phyloP scores from a whole-genome alignment of 2,797 vertebrate species.

The Borostomias antarcticus region DNA sequence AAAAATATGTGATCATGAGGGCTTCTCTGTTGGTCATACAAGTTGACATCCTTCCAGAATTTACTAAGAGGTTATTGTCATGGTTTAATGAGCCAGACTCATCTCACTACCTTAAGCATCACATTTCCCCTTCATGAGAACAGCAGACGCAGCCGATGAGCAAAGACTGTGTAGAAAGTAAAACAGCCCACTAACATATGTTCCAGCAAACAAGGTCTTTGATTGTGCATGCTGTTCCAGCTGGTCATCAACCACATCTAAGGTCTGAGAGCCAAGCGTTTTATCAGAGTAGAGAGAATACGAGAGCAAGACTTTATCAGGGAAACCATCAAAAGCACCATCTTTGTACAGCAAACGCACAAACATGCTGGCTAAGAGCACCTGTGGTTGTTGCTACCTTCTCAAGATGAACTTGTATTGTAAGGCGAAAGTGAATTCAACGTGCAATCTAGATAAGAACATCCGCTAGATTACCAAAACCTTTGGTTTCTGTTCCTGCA shows the following conservation, averaged over 20 bases:
- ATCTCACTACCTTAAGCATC: not conserved
- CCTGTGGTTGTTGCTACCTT: no score
- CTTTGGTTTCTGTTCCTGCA: conserved; percentile 61
- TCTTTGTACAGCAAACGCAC: not conserved
- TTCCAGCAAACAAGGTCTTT: not conserved
- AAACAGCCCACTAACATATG: not conserved
- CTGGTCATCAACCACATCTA: conserved; percentile 6
- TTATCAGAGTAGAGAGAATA: not conserved
- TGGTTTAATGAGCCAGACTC: not conserved
- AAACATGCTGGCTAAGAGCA: not conserved
- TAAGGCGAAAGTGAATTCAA: no score
- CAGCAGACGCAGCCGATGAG: not conserved
- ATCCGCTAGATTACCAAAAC: not conserved
- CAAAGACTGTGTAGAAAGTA: not conserved
- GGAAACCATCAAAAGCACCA: not conserved
- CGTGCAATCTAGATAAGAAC: no score
- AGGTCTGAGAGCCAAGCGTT: not conserved
- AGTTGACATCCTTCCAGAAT: not conserved
- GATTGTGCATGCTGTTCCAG: not conserved
- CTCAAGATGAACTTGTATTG: no score
- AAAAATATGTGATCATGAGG: not conserved
- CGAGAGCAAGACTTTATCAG: not conserved
- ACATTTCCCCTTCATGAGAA: not conserved
- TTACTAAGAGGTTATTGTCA: not conserved
- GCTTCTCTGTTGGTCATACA: not conserved